These are phyloP conservation scores for Achlya flavicornis DNA, from an alignment of 2,888 invertebrate genomes.

Conservation along the genomic window DNA sequence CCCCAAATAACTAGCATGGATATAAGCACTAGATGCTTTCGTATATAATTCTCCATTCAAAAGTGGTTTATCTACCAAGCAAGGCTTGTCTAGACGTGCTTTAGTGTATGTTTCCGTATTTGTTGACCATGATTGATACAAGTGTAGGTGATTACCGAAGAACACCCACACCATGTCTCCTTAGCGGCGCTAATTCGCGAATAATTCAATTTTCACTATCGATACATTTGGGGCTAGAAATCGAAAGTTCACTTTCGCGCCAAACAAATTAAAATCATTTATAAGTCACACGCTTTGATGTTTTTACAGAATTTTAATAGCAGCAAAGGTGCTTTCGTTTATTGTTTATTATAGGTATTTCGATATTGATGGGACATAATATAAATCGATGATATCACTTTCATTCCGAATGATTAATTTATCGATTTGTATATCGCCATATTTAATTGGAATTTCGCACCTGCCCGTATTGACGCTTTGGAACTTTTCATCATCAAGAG, in stretches of 20 bases:
- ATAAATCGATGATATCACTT: slow-evolving; percentile 13
- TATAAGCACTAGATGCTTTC: no score
- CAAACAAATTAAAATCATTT: slow-evolving; percentile 26
- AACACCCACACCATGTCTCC: slow-evolving; percentile 11
- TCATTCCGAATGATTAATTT: slow-evolving; percentile 10
- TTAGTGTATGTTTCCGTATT: slow-evolving; percentile 6
- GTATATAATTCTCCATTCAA: no score
- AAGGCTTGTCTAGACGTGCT: no score
- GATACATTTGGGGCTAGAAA: slow-evolving; percentile 60
- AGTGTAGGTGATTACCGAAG: slow-evolving; percentile 8
- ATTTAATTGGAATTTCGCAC: slow-evolving; percentile 4
- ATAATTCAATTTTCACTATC: slow-evolving; percentile 11
- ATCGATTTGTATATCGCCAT: slow-evolving; percentile 6
- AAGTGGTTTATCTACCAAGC: no score
- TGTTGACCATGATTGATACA: not conserved
- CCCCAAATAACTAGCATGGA: no score
- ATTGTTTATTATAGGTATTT: slow-evolving; percentile 9
- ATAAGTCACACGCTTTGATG: slow-evolving; percentile 1
- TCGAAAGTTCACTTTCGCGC: slow-evolving; percentile 68
- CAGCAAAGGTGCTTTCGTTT: not conserved
- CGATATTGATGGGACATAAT: not conserved
- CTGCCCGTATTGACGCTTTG: not conserved
- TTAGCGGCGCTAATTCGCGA: slow-evolving; percentile 7
- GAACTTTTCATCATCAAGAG: not conserved
- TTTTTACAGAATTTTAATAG: slow-evolving; percentile 12